Conservation (phyloP, 2,113 vertebrate species). For the Orcinus orca region DNA sequence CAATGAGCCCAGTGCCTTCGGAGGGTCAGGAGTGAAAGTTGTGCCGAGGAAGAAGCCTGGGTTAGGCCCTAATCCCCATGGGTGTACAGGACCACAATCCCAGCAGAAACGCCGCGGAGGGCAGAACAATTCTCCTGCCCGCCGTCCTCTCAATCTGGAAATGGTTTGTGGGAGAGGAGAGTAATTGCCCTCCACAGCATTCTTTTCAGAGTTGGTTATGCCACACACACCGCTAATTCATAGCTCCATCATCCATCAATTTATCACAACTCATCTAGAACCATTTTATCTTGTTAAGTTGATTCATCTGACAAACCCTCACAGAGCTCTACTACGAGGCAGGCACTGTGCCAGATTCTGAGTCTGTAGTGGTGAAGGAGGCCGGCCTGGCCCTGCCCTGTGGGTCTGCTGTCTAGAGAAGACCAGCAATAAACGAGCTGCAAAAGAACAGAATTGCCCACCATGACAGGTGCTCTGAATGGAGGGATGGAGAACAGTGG, state of each 20-base stretch:
- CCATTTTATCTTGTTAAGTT: background rate
- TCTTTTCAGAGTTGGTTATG: background rate
- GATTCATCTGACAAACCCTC: background rate
- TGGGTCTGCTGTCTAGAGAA: background rate
- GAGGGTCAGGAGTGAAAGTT: background rate
- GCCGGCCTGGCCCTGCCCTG: background rate
- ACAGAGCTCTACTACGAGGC: background rate
- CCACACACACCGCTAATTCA: background rate
- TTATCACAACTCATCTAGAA: background rate
- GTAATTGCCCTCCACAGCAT: too few species aligned
- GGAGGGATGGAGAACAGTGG: background rate
- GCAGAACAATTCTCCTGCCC: background rate
- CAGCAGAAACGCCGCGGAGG: fast-evolving
- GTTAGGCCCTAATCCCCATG: fast-evolving
- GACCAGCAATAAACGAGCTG: background rate
- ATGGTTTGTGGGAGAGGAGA: background rate
- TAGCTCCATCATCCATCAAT: too few species aligned
- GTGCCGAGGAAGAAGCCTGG: background rate
- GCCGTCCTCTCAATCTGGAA: background rate
- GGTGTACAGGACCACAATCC: background rate
- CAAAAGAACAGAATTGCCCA: fast-evolving
- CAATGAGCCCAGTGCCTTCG: background rate
- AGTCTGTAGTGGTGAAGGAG: background rate
- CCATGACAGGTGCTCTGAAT: background rate
- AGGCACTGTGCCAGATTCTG: background rate